These are phyloP conservation scores for Hyles lineata DNA, from an alignment of 2,888 invertebrate genomes.

Conservation along the genomic window DNA sequence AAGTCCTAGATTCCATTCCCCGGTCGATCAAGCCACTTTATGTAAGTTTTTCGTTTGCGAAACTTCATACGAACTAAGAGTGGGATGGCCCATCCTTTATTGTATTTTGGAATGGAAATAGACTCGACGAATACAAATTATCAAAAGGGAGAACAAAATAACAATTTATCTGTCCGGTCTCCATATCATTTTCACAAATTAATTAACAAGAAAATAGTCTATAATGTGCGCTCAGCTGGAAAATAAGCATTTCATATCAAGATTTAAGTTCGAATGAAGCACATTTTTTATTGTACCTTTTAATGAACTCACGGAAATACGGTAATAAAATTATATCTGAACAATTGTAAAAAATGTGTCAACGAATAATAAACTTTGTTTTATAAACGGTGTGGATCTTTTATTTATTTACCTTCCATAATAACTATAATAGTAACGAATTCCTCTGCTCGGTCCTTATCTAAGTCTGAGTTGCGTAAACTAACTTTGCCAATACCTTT, in stretches of 20 bases:
- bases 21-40: too few species aligned
- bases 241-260: slow-evolving; percentile 22
- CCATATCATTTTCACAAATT: neutral
- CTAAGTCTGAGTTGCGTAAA: too few species aligned
- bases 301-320: slow-evolving; percentile 12
- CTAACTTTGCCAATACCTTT: too few species aligned
- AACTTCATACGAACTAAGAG: too few species aligned
- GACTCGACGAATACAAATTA: too few species aligned
- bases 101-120: too few species aligned
- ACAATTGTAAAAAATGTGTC: slow-evolving; percentile 18
- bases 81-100: too few species aligned
- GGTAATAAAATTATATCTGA: slow-evolving; percentile 9
- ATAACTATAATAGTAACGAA: neutral
- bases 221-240: neutral
- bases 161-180: too few species aligned
- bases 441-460: neutral
- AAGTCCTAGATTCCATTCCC: too few species aligned
- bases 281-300: slow-evolving; percentile 10
- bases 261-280: slow-evolving; percentile 6
- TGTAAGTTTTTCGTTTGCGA: too few species aligned
- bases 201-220: neutral
- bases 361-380: slow-evolving; percentile 24
- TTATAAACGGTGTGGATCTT: slow-evolving; percentile 7
- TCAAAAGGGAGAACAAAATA: too few species aligned
- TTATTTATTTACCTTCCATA: neutral